Evolutionary conservation across 2,888 invertebrate genomes (phyloP).

Genomic region (Ormyrus thymus): DNA sequence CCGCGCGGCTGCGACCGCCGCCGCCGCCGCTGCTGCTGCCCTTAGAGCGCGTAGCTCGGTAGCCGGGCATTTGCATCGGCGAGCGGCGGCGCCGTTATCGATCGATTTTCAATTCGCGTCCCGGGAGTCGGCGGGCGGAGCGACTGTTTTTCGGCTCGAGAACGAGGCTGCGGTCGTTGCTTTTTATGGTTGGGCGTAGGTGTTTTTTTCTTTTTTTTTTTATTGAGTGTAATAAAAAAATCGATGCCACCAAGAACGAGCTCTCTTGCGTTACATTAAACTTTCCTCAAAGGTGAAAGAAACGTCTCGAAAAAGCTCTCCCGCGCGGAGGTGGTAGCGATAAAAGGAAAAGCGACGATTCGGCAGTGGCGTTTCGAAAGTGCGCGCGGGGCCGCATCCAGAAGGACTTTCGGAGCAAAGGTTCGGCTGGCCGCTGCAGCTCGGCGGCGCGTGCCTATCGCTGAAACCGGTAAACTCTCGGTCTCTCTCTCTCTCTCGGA

Average conservation of each 20-base stretch:
- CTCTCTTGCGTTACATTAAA: no score
- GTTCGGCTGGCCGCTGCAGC: not conserved
- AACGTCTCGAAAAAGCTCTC: not conserved
- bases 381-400: not conserved
- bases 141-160: no score
- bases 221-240: no score
- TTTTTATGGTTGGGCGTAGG: no score
- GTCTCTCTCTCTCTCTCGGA: not conserved
- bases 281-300: no score
- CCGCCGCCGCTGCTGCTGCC: not conserved
- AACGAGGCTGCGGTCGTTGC: no score
- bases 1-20: not conserved
- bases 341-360: slow-evolving; percentile 3
- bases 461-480: slow-evolving; percentile 44
- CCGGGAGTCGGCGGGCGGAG: not conserved
- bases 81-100: slow-evolving; percentile 14
- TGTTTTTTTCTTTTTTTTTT: no score
- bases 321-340: not conserved
- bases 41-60: slow-evolving; percentile 38
- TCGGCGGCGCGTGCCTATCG: slow-evolving; percentile 32
- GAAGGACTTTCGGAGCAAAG: slow-evolving; percentile 43
- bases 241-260: no score
- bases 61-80: slow-evolving; percentile 51
- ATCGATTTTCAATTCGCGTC: slow-evolving; percentile 50
- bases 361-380: slow-evolving; percentile 16